Evolutionary conservation across 2,797 vertebrate species (phyloP).

Genomic region (Pangasius macronema): DNA sequence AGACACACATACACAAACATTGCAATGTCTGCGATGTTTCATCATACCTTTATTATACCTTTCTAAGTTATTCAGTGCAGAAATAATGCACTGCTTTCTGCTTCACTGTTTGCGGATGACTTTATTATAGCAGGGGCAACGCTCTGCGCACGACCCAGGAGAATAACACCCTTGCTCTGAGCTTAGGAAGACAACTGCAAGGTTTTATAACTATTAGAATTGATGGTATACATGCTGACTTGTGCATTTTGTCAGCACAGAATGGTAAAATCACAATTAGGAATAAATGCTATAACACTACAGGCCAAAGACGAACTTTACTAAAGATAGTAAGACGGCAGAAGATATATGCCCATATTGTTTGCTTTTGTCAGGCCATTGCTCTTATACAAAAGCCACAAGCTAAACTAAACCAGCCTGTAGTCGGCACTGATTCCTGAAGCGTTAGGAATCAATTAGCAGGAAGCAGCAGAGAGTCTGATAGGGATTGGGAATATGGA

Average conservation of each 20-base stretch:
- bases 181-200: slow-evolving; percentile 1
- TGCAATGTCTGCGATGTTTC: slow-evolving; percentile 17
- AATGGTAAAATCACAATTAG: not conserved
- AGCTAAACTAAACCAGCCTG: slow-evolving; percentile 13
- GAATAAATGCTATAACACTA: slow-evolving; percentile 4
- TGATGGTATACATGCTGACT: slow-evolving; percentile 14
- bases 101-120: not conserved
- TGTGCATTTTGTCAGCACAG: not conserved
- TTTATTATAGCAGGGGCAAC: not conserved
- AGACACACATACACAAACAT: not conserved
- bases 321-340: not conserved
- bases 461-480: not conserved
- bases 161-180: not conserved
- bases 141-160: not conserved
- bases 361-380: slow-evolving; percentile 25
- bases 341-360: slow-evolving; percentile 22
- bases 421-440: not conserved
- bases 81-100: not conserved
- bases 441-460: slow-evolving; percentile 19
- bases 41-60: slow-evolving; percentile 26
- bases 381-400: slow-evolving; percentile 8
- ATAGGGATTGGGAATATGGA: not conserved
- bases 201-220: slow-evolving; percentile 6
- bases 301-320: not conserved
- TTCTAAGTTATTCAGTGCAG: slow-evolving; percentile 18